phyloP scores from a whole-genome alignment of 2,113 vertebrate species.

The Trematomus loennbergii region DNA sequence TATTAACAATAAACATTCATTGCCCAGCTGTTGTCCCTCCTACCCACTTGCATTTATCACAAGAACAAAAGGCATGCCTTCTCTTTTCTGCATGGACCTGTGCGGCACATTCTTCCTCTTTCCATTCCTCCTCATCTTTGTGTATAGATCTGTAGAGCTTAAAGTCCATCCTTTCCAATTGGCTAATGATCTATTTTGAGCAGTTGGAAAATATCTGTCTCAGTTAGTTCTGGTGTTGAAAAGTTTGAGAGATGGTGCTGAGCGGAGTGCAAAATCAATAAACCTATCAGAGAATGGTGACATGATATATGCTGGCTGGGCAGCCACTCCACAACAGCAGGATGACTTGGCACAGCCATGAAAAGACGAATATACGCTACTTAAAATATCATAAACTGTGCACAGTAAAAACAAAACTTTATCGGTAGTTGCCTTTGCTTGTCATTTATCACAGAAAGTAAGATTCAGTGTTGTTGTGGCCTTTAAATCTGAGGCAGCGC shows the following conservation, averaged over 20 bases:
- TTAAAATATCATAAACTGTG: slow-evolving; percentile 77
- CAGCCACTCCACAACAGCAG: slow-evolving; percentile 39
- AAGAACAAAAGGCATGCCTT: slow-evolving; percentile 27
- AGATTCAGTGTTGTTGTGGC: slow-evolving; percentile 50
- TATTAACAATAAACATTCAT: slow-evolving; percentile 58
- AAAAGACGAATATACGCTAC: slow-evolving; percentile 72
- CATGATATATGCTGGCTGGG: slow-evolving; percentile 75
- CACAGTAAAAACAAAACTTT: slow-evolving; percentile 77
- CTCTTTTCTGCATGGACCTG: slow-evolving; percentile 2
- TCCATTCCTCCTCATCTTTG: slow-evolving; percentile 59
- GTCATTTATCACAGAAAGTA: slow-evolving; percentile 61
- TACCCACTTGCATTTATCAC: slow-evolving; percentile 33
- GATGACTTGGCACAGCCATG: slow-evolving; percentile 47
- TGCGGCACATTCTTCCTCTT: slow-evolving; percentile 45
- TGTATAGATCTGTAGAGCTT: slow-evolving; percentile 66
- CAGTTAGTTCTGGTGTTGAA: slow-evolving; percentile 75
- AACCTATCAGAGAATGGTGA: slow-evolving; percentile 73
- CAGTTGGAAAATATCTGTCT: slow-evolving; percentile 79
- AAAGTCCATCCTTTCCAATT: slow-evolving; percentile 74
- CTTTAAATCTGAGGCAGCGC: slow-evolving; percentile 42
- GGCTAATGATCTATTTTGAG: slow-evolving; percentile 82
- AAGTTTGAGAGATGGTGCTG: slow-evolving; percentile 77
- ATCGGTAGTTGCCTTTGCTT: slow-evolving; percentile 60
- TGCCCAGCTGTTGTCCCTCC: slow-evolving; percentile 53
- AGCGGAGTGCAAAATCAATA: slow-evolving; percentile 79